Percentiles rank a stretch among this genome's conserved stretches.
phyloP scores from a whole-genome alignment of 2,888 invertebrate species.

The Rhamphomyia laevipes region DNA sequence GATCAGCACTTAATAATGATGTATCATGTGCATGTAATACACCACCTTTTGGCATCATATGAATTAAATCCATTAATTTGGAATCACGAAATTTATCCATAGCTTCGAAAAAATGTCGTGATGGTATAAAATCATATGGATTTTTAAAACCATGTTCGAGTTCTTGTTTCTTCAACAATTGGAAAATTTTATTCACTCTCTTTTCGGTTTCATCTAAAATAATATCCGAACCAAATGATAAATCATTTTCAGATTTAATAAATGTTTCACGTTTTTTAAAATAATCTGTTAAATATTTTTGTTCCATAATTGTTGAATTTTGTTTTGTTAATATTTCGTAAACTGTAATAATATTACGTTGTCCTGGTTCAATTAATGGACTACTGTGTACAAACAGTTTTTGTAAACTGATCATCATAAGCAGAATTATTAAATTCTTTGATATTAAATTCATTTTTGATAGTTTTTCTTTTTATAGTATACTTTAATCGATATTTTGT shows the following conservation, averaged over 20 bases:
- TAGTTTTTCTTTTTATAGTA: no score
- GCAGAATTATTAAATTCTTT: no score
- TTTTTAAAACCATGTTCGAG: slow-evolving; percentile 39
- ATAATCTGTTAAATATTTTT: slow-evolving; percentile 17
- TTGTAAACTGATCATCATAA: no score
- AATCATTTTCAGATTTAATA: slow-evolving; percentile 39
- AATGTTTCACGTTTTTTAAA: slow-evolving; percentile 35
- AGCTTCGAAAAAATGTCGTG: slow-evolving; percentile 12
- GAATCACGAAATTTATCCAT: slow-evolving; percentile 35
- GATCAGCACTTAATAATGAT: slow-evolving; percentile 49
- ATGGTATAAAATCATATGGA: slow-evolving; percentile 21
- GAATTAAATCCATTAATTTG: slow-evolving; percentile 52
- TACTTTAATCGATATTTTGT: no score
- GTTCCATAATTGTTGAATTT: not conserved
- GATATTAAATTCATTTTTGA: no score
- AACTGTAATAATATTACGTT: not conserved
- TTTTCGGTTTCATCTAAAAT: slow-evolving; percentile 38
- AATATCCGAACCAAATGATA: slow-evolving; percentile 41
- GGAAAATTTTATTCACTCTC: slow-evolving; percentile 41
- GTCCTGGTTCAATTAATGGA: not conserved
- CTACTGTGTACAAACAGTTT: no score
- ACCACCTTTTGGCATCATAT: slow-evolving; percentile 62
- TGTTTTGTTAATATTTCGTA: not conserved
- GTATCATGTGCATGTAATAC: slow-evolving; percentile 59
- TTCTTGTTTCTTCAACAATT: slow-evolving; percentile 43